phyloP scores from a whole-genome alignment of 1,140 invertebrate genomes.

The Brevipalpus yothersi region DNA sequence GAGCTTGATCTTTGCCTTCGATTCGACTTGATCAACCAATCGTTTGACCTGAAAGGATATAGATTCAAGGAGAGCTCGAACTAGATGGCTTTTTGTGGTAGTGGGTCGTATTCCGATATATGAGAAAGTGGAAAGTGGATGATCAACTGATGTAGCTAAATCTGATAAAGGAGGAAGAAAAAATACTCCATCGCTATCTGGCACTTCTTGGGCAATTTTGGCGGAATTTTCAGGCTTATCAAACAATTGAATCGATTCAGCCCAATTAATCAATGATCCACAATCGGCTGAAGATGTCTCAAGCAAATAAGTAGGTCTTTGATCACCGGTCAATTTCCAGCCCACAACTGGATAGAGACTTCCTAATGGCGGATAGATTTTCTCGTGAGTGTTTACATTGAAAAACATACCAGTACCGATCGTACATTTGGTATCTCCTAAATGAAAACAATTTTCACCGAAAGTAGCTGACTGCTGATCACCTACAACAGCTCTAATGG shows the following conservation, averaged over 20 bases:
- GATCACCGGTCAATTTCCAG: constrained; percentile 28
- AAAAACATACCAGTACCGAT: constrained; percentile 85
- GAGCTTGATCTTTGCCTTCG: too few relatives aligned
- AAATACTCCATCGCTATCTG: constrained; percentile 49
- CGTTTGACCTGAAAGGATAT: constrained; percentile 56
- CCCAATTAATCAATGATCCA: constrained; percentile 66
- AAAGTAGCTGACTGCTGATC: constrained; percentile 62
- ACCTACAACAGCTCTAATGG: constrained; percentile 41
- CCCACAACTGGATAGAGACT: constrained; percentile 70
- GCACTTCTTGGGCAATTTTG: constrained; percentile 38
- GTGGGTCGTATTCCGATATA: constrained; percentile 60
- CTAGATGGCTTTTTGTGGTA: constrained; percentile 47
- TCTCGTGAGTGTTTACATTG: constrained; percentile 52
- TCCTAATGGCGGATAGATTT: constrained; percentile 47
- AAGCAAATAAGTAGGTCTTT: constrained; percentile 39
- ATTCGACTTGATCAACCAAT: constrained; percentile 27
- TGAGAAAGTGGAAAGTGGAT: constrained; percentile 48
- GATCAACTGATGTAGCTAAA: constrained; percentile 66
- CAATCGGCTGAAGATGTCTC: constrained; percentile 68
- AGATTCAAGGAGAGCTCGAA: constrained; percentile 58
- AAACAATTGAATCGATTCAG: constrained; percentile 42
- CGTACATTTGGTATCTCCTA: constrained; percentile 64
- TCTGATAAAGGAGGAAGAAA: constrained; percentile 81
- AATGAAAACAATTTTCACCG: constrained; percentile 56
- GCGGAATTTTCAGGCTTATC: constrained; percentile 36